These are phyloP conservation scores for Rhipidura dahli DNA, from an alignment of 2,113 vertebrate species.

Conservation along the genomic window DNA sequence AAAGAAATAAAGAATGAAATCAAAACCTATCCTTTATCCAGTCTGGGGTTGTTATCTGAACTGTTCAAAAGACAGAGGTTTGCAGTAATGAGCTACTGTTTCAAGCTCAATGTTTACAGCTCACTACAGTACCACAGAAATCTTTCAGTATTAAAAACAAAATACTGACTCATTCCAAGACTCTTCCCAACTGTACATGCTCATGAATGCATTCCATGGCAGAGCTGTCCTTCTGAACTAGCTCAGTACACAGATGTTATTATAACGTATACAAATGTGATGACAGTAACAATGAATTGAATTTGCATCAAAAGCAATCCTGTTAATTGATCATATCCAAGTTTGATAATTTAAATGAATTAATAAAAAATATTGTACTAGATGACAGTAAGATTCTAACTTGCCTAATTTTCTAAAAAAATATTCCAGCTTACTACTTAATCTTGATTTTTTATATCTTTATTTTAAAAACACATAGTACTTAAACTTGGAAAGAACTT, in stretches of 20 bases:
- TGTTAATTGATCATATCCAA: conserved; percentile 36
- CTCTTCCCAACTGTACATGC: neutral
- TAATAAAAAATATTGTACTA: conserved; percentile 34
- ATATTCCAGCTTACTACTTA: neutral
- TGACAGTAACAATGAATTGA: conserved; percentile 19
- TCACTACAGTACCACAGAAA: neutral
- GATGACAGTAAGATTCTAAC: conserved; percentile 36
- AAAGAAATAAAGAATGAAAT: neutral
- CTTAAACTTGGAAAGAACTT: neutral
- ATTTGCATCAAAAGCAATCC: conserved; percentile 44
- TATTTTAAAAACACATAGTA: neutral
- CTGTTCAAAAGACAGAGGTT: neutral
- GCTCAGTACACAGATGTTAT: neutral
- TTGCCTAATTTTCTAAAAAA: conserved; percentile 48
- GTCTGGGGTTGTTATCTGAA: neutral
- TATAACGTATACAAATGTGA: neutral
- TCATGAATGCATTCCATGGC: neutral
- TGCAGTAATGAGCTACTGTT: neutral
- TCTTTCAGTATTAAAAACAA: neutral
- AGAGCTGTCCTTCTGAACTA: neutral
- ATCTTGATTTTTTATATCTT: neutral
- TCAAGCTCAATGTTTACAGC: neutral
- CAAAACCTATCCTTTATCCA: neutral
- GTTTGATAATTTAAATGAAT: conserved; percentile 44
- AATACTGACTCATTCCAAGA: neutral